Evolutionary conservation across 2,797 vertebrate genomes (phyloP).

Genomic region (Mus minutoides): DNA sequence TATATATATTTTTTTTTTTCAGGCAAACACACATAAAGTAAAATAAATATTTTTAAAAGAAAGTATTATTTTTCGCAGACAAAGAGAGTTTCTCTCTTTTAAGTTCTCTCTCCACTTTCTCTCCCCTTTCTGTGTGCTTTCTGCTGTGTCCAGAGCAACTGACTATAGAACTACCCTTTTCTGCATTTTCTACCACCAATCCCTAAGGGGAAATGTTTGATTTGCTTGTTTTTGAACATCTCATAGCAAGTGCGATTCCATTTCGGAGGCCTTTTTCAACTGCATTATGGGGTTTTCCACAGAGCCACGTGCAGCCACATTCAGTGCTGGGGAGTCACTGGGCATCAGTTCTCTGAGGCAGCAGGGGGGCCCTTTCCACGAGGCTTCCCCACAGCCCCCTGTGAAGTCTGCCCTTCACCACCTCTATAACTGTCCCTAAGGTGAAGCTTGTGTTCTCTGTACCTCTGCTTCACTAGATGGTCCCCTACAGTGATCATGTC

Average conservation of each 20-base stretch:
- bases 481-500: fast-evolving
- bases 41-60: neutral
- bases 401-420: neutral
- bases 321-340: neutral
- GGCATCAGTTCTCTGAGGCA: neutral
- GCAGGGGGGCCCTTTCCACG: neutral
- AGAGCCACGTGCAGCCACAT: fast-evolving
- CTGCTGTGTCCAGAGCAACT: neutral
- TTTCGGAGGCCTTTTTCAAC: neutral
- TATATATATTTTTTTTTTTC: neutral
- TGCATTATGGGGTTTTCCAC: neutral
- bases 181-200: slow-evolving; percentile 16
- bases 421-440: neutral
- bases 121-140: neutral
- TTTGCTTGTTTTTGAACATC: slow-evolving; percentile 27
- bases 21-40: neutral
- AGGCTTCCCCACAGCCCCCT: neutral
- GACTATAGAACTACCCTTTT: neutral
- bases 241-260: neutral
- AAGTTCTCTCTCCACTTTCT: neutral
- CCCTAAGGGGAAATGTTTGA: neutral
- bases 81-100: neutral
- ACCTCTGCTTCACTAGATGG: neutral
- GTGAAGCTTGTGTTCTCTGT: neutral
- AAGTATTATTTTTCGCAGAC: slow-evolving; percentile 47